Evolutionary conservation across 30 jellyfish, hydroid and myxozoan species (phyloP).

Genomic region (Chrysaora quinquecirrha): DNA sequence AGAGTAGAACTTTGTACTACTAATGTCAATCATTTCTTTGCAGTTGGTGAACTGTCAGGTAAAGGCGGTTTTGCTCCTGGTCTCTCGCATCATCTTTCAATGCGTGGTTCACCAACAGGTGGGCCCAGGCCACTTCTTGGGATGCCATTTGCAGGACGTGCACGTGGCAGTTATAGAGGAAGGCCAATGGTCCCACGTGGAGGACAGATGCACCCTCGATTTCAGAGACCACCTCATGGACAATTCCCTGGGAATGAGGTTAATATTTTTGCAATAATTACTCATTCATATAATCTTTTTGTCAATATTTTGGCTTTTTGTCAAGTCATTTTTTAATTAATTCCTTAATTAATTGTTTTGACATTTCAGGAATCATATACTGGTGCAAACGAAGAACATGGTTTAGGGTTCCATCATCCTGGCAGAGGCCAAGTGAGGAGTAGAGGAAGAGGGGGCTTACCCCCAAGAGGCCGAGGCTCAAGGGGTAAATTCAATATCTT

Average conservation of each 20-base stretch:
- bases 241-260: constrained; percentile 54
- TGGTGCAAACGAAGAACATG: not conserved
- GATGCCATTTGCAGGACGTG: constrained; percentile 31
- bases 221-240: constrained; percentile 63
- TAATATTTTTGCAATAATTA: not conserved
- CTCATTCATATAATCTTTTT: too few species aligned
- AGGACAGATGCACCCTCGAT: constrained; percentile 50
- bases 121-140: constrained; percentile 63
- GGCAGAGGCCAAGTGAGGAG: constrained; percentile 56
- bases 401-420: not conserved
- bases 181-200: constrained; percentile 75
- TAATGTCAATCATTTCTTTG: not conserved
- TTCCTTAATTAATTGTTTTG: too few species aligned
- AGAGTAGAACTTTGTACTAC: too few species aligned
- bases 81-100: constrained; percentile 59
- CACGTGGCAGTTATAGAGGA: constrained; percentile 64
- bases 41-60: constrained; percentile 27
- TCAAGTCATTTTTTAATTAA: not conserved
- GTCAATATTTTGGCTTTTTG: too few species aligned
- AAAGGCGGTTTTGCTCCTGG: constrained; percentile 32
- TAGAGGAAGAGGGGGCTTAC: constrained; percentile 59
- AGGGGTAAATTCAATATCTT: constrained; percentile 26
- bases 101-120: constrained; percentile 37
- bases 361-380: not conserved
- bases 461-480: constrained; percentile 50